These are phyloP conservation scores for Myotis findleyi DNA, from an alignment of 2,797 vertebrate species.

Conservation along the genomic window DNA sequence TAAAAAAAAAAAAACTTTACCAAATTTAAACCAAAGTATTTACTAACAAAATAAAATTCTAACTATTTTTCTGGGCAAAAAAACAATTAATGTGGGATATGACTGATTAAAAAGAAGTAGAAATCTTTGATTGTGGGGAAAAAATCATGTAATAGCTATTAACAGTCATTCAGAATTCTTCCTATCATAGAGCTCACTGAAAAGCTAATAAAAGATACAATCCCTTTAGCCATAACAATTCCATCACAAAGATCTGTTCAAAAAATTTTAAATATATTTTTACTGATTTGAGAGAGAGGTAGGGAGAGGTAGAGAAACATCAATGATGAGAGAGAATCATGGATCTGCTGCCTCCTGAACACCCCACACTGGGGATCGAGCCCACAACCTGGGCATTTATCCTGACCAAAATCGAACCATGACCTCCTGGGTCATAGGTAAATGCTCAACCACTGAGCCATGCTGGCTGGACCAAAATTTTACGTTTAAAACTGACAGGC, in stretches of 20 bases:
- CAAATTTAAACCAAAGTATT: conserved; percentile 4
- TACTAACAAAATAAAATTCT: background rate
- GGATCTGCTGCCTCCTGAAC: too few species aligned
- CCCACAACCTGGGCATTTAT: too few species aligned
- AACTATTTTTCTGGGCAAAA: background rate
- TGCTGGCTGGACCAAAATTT: background rate
- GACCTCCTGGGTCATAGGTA: too few species aligned
- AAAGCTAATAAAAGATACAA: background rate
- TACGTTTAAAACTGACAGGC: background rate
- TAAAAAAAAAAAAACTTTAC: too few species aligned
- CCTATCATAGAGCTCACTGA: background rate
- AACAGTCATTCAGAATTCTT: background rate
- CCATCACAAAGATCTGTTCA: background rate
- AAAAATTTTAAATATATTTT: too few species aligned
- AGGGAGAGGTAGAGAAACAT: too few species aligned
- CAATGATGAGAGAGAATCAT: too few species aligned
- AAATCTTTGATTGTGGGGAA: background rate
- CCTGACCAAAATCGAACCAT: too few species aligned
- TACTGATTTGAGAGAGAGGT: too few species aligned
- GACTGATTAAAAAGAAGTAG: conserved; percentile 26
- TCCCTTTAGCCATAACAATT: conserved; percentile 25
- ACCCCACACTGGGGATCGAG: too few species aligned
- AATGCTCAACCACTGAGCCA: too few species aligned
- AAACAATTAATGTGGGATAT: background rate
- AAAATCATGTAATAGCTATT: background rate